Evolutionary conservation across 1,140 invertebrate genomes (phyloP).

Genomic region (Listronotus oregonensis): DNA sequence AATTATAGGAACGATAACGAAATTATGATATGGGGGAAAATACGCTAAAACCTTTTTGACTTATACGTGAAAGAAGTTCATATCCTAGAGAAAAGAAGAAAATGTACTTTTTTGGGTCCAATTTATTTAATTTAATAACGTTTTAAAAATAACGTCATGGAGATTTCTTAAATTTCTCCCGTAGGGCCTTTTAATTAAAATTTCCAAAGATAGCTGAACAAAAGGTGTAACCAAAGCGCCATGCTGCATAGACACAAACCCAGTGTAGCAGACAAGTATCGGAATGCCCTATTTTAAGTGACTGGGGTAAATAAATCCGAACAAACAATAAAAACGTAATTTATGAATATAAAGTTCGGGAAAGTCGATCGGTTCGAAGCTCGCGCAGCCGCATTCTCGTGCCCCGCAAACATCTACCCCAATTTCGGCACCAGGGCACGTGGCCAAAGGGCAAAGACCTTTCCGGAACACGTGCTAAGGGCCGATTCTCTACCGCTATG

Average conservation of each 20-base stretch:
- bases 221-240: not conserved
- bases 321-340: slow-evolving; percentile 36
- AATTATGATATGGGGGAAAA: too few species aligned
- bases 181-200: too few species aligned
- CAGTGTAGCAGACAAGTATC: slow-evolving; percentile 20
- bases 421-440: slow-evolving; percentile 33
- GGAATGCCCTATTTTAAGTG: slow-evolving; percentile 28
- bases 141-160: too few species aligned
- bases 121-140: too few species aligned
- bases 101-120: too few species aligned
- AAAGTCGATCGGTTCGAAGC: slow-evolving; percentile 19
- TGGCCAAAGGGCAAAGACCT: slow-evolving; percentile 35
- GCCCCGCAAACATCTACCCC: slow-evolving; percentile 23
- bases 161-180: too few species aligned
- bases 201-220: slow-evolving; percentile 8
- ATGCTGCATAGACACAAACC: slow-evolving; percentile 12
- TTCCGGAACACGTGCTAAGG: slow-evolving; percentile 13
- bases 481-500: slow-evolving; percentile 17
- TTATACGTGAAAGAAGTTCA: too few species aligned
- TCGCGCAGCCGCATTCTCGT: slow-evolving; percentile 10
- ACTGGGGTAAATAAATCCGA: slow-evolving; percentile 24
- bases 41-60: too few species aligned
- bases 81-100: too few species aligned
- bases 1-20: too few species aligned
- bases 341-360: slow-evolving; percentile 32